Evolutionary conservation across 1,140 invertebrate species (phyloP).

Genomic region (Araneus ventricosus): DNA sequence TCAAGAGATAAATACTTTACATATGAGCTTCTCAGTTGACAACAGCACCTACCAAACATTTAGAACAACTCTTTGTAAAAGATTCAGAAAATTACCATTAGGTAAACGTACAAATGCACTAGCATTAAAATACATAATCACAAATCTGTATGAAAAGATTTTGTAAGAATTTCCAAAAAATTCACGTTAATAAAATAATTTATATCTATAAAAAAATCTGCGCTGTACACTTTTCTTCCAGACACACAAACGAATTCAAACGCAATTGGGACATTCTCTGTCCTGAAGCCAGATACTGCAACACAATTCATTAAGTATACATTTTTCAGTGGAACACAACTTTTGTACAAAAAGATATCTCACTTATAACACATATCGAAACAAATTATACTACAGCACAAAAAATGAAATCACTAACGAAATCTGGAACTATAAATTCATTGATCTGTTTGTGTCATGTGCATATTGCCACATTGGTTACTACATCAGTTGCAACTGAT

Average conservation of each 20-base stretch:
- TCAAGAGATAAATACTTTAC: slow-evolving; percentile 21
- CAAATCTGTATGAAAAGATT: background rate
- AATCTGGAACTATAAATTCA: slow-evolving; percentile 6
- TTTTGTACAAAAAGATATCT: background rate
- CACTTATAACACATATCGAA: background rate
- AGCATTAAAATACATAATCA: background rate
- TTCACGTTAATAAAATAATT: background rate
- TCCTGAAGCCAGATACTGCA: no score
- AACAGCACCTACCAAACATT: background rate
- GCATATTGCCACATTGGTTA: background rate
- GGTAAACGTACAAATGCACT: background rate
- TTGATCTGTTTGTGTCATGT: slow-evolving; percentile 5
- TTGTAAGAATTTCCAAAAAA: slow-evolving; percentile 7
- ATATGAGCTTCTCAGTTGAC: background rate
- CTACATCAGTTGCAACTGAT: background rate
- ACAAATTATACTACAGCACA: background rate
- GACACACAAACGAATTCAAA: no score
- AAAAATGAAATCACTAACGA: background rate
- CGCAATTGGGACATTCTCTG: no score
- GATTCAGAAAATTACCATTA: no score
- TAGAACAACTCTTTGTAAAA: background rate
- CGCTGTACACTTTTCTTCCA: background rate
- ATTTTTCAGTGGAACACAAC: background rate
- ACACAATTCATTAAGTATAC: background rate
- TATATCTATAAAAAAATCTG: background rate